phyloP scores from a whole-genome alignment of 2,113 vertebrate genomes.

The Drymodes brunneopygia region DNA sequence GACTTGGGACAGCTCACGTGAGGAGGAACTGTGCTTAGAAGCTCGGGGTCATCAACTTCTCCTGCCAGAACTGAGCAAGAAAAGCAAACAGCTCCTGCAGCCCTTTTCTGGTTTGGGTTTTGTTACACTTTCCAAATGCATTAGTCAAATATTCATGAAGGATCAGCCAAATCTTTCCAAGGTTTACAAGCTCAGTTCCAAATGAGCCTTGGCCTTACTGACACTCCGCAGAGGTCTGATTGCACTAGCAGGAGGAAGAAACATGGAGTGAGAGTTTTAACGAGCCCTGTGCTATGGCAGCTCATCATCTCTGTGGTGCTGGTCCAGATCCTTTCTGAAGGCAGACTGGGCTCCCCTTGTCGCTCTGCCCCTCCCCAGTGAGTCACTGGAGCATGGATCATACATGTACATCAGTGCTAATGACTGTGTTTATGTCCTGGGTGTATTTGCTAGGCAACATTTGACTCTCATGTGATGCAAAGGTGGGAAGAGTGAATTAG shows the following conservation, averaged over 20 bases:
- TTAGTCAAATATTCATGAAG: not conserved
- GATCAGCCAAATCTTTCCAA: not conserved
- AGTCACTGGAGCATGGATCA: not conserved
- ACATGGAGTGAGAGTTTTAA: not conserved
- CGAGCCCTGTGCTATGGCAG: not conserved
- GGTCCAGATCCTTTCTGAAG: not conserved
- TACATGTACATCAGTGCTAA: not conserved
- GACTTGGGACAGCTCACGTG: not conserved
- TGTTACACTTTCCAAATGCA: not conserved
- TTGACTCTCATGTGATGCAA: not conserved
- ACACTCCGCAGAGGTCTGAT: not conserved
- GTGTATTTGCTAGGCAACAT: not conserved
- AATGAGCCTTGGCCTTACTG: not conserved
- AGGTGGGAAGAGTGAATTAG: not conserved
- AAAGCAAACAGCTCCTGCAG: slow-evolving; percentile 24
- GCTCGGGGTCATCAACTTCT: not conserved
- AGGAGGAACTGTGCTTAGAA: not conserved
- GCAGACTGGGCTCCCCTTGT: not conserved
- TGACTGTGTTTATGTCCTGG: fast-evolving
- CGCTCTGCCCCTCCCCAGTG: not conserved
- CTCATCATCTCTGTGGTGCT: not conserved
- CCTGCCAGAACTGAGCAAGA: not conserved
- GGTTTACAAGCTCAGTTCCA: not conserved
- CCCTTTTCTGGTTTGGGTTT: not conserved
- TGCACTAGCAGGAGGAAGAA: not conserved